These are phyloP conservation scores for Zoanthus sociatus DNA, from an alignment of 92 coral and sea anemone genomes.

Conservation along the genomic window DNA sequence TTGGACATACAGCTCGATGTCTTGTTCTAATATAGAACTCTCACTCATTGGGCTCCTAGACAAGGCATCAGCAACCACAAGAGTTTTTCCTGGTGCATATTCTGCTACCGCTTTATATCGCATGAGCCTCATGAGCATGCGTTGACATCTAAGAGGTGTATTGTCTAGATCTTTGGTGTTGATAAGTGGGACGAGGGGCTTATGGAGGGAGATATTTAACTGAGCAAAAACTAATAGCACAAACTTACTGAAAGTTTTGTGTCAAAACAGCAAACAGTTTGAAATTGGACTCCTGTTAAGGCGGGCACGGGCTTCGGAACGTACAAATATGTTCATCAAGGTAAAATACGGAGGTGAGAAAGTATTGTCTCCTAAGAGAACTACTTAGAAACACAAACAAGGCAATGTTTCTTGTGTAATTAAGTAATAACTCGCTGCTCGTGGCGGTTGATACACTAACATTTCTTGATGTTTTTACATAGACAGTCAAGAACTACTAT, in stretches of 20 bases:
- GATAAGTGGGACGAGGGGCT: conserved; percentile 69
- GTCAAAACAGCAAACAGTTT: background rate
- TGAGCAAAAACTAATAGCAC: no score
- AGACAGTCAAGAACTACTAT: conserved; percentile 89
- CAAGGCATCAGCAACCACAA: conserved; percentile 60
- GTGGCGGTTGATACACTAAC: background rate
- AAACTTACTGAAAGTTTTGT: no score
- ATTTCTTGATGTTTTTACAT: background rate
- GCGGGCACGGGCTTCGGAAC: background rate
- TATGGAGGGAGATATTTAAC: conserved; percentile 29
- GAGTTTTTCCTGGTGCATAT: conserved; percentile 59
- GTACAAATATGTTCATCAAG: conserved; percentile 80
- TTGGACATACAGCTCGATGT: no score
- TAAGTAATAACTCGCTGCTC: background rate
- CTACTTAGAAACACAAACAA: conserved; percentile 34
- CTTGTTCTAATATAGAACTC: no score
- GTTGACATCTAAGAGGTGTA: conserved; percentile 49
- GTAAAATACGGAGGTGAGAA: conserved; percentile 95
- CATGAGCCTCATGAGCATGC: conserved; percentile 67
- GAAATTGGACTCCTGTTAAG: background rate
- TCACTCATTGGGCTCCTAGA: conserved; percentile 46
- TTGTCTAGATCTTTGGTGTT: conserved; percentile 38
- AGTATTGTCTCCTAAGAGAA: background rate
- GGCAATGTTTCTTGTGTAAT: conserved; percentile 14
- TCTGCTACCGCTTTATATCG: conserved; percentile 59